Base-by-base conservation (phyloP, 2,113 vertebrate genomes). In the Sterrhoptilus dennistouni region DNA sequence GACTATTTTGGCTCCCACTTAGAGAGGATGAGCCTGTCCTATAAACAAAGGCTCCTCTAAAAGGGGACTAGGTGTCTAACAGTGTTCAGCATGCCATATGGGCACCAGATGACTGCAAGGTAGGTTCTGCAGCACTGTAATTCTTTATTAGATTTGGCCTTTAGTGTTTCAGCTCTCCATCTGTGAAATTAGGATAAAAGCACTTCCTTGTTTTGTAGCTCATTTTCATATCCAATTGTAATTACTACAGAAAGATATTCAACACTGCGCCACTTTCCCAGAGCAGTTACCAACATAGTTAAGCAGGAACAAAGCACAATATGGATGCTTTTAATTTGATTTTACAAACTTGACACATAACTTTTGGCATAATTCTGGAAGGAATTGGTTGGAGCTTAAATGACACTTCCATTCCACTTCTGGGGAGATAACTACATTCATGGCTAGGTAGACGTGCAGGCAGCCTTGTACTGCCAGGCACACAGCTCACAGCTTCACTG, bases 121-220 rank as follows among this genome's bases (percentile, higher is more conserved):
- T 80, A 93, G 81, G 66, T 88, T 89, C 79, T 92, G 75, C 71
- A 85, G 71, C 54, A 83, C 66, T 92, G 40, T 93, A 92, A 86
- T 96, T 87, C 88, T 93, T 96, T 92, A 94, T 97, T 93, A 95
- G 89, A 77, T 92, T 92, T 96, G 95, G 86, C 92, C 89, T 95
- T 95, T 90, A 90, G 59, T 72, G 50, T 74, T 92, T 93, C 91
- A 90, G 80, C 68, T 95, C 86, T 78, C 86, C 91, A 93, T 93
- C 92, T 96, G 93, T 25, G 81, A 91, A 83, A 91, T 42, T 14
- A 49, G 83, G 76, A 96, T 94, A 81, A 95, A 95, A 96, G 72
- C 80, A 65, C 71, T 92, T 94, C 53, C 63, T 49, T 92, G 70
- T 76, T 96, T 89, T 86, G 87, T 69, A 88, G 53, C 79, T 96